Conservation (phyloP, 1,140 invertebrate genomes). For the Brachionus asplanchnoidis region DNA sequence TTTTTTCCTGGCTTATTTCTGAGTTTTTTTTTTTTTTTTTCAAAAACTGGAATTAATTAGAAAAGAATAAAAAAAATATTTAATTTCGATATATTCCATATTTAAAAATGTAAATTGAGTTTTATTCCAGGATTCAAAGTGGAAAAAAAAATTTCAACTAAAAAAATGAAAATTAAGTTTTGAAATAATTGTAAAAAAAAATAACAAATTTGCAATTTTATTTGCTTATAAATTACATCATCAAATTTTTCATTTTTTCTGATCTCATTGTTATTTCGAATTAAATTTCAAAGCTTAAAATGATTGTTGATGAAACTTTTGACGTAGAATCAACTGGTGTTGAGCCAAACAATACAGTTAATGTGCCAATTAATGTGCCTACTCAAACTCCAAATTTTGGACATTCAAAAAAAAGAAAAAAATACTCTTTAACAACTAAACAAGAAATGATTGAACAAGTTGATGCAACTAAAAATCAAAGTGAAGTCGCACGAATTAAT, state of each 20-base stretch:
- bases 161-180: not conserved
- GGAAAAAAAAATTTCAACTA: no score
- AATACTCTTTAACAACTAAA: not conserved
- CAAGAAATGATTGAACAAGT: not conserved
- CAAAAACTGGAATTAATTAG: not conserved
- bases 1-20: not conserved
- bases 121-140: no score
- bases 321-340: not conserved
- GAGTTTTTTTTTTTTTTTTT: not conserved
- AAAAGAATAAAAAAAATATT: not conserved
- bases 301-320: not conserved
- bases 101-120: not conserved
- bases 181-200: not conserved
- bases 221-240: not conserved
- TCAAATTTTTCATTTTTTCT: not conserved
- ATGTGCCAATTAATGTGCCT: not conserved
- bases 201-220: not conserved
- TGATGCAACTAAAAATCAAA: not conserved
- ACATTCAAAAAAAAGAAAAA: not conserved
- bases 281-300: not conserved
- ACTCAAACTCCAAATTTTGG: not conserved
- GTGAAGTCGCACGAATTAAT: not conserved
- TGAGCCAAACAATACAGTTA: not conserved
- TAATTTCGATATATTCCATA: not conserved
- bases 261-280: not conserved